phyloP scores from a whole-genome alignment of 2,888 invertebrate genomes.

The Eilema depressum region DNA sequence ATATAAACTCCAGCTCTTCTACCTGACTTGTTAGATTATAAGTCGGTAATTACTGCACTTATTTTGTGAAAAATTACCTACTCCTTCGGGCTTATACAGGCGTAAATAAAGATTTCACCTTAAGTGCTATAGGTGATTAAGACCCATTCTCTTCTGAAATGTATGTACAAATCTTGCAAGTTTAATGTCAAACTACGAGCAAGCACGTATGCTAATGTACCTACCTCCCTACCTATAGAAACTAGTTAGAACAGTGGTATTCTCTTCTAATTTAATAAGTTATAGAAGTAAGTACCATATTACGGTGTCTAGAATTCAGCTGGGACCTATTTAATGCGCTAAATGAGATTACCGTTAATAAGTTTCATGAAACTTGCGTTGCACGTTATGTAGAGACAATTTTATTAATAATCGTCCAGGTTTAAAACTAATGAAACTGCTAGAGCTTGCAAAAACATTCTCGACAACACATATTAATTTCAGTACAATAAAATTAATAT shows the following conservation, averaged over 20 bases:
- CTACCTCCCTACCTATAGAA: not conserved
- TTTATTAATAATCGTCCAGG: constrained; percentile 1
- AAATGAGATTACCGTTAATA: not conserved
- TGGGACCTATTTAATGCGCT: not conserved
- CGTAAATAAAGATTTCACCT: too few species aligned
- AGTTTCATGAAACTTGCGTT: not conserved
- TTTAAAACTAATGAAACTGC: not conserved
- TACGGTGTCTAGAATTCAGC: not conserved
- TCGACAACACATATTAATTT: too few species aligned
- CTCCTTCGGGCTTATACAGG: too few species aligned
- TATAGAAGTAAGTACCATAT: not conserved
- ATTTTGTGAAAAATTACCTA: too few species aligned
- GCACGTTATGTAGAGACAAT: not conserved
- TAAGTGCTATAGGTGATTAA: too few species aligned
- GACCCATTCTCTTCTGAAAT: too few species aligned
- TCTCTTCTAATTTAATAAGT: not conserved
- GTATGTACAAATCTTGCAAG: too few species aligned
- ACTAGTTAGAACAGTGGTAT: not conserved
- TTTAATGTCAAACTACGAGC: not conserved
- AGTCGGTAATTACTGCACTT: too few species aligned
- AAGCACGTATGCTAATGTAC: not conserved
- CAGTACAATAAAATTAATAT: not conserved
- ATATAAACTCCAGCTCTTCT: too few species aligned
- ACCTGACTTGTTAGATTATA: too few species aligned
- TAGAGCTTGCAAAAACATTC: not conserved